Base-by-base conservation (phyloP, 1,140 invertebrate genomes). In the Delia radicum region DNA sequence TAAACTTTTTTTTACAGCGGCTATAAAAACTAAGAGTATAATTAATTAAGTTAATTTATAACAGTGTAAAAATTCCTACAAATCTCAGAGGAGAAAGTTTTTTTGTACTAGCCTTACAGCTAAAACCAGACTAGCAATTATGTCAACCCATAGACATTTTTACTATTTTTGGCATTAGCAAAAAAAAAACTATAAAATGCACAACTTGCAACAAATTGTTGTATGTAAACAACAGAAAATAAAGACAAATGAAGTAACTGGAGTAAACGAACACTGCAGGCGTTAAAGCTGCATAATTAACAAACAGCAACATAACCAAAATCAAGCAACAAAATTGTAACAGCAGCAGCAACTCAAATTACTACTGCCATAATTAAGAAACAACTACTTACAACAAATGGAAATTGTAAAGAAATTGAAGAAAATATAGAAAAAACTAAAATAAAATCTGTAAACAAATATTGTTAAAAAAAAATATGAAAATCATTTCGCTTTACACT, bases 401-500 rank as follows among this genome's bases (percentile, higher is more conserved):
- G 12, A 42, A 42, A n/a, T n/a, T n/a, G n/a, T n/a, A n/a, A 42
- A 27, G 3, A 62, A 18, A 21, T n/a, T 28, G 6, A 28, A 65
- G 28, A 65, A 65, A 28, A 13, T 65, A 31, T n/a, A n/a, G n/a
- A n/a, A n/a, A 29, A 65, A 65, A 65, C 26, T 7, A 55, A 69
- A 28, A 69, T 37, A 33, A 24, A 37, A 69, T 27, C 27, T 15
- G 62, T n/a, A 65, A 65, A 65, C n/a, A 28, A 28, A 12, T 21
- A 69, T 28, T 33, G 31, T 37, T 18, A 21, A 69, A 69, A 69
- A 69, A 21, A 69, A 69, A 69, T 18, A 69, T 69, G 65, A 27
- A 69, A 69, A 33, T 18, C 65, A 69, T 69, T 69, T 69, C 65
- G 37, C 65, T 69, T 33, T 21, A 55, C n/a, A n/a, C n/a, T n/a